Evolutionary conservation across 1,140 invertebrate genomes (phyloP), one percentile per base, ranked within the genome.

Genomic region (Bombus waltoni): DNA sequence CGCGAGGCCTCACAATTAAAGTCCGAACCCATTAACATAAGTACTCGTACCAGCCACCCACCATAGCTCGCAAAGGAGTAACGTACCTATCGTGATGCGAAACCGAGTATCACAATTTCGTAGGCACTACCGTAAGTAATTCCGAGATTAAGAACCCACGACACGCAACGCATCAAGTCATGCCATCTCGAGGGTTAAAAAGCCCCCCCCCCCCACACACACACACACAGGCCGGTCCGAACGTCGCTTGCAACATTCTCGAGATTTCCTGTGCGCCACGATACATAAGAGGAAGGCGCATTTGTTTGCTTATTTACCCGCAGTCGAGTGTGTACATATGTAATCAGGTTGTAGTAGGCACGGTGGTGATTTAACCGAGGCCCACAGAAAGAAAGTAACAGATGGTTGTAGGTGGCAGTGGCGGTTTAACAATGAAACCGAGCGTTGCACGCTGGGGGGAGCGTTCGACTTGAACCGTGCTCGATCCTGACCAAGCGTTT

Each of bases 361-460:
- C 74, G 25, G 70, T 72, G 87, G 87, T 93, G 92, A 94, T 93
- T 93, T 92, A 93, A 90, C 92, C 82, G 83, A 71, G 88, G 89
- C 82, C 79, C 81, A 81, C 79, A 65, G 86, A 93, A 93, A 93
- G 92, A 94, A 93, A 94, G 93, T 93, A 93, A 92, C 88, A 90
- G 90, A 94, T 92, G 89, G 72, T 92, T 90, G 93, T 94, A 92
- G 92, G 93, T 94, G 91, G 93, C 81, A 92, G 70, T 87, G 90
- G 85, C 84, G 84, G 81, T 87, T 90, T 81, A 92, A 93, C 92
- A 92, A 93, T 93, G 90, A 91, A 90, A 83, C 84, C 78, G 76
- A 83, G 77, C 83, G 38, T 87, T 85, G 68, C 6, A 53, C 5
- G 47, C 47, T 8, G 59, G 70, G 65, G 42, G 42, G 0, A 87